A percentile compares a stretch with the other conserved stretches of the same genome.
Evolutionary conservation across 2,113 vertebrate species (phyloP).

Genomic region (Myrmecobius fasciatus): DNA sequence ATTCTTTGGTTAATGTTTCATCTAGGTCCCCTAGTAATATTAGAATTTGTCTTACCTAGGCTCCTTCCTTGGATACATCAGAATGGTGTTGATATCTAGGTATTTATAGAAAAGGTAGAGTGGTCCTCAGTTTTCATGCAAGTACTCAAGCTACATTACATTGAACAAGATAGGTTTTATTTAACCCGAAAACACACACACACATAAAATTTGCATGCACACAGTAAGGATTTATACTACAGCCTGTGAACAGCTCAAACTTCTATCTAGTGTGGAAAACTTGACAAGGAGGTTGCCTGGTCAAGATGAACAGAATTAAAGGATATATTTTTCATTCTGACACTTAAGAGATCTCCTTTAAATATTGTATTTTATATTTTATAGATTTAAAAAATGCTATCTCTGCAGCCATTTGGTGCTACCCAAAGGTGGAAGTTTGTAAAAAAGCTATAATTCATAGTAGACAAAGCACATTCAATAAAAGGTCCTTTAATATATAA

Average conservation of each 20-base stretch:
- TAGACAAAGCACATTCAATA: not conserved
- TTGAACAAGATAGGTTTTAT: not conserved
- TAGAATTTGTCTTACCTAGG: not conserved
- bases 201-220: not conserved
- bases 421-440: not conserved
- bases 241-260: not conserved
- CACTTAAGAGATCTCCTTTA: not conserved
- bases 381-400: not conserved
- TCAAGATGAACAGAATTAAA: not conserved
- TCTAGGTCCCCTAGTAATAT: not conserved
- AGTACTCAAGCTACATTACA: not conserved
- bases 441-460: not conserved
- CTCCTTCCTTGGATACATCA: not conserved
- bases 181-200: not conserved
- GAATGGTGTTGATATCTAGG: not conserved
- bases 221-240: not conserved
- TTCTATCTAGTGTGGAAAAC: not conserved
- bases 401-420: not conserved
- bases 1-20: conserved; percentile 21
- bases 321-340: not conserved
- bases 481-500: not conserved
- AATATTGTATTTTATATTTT: not conserved
- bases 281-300: not conserved
- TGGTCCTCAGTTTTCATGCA: not conserved
- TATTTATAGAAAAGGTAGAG: not conserved